These are phyloP conservation scores for Porites divaricata DNA, from an alignment of 92 coral and sea anemone genomes.

Conservation along the genomic window DNA sequence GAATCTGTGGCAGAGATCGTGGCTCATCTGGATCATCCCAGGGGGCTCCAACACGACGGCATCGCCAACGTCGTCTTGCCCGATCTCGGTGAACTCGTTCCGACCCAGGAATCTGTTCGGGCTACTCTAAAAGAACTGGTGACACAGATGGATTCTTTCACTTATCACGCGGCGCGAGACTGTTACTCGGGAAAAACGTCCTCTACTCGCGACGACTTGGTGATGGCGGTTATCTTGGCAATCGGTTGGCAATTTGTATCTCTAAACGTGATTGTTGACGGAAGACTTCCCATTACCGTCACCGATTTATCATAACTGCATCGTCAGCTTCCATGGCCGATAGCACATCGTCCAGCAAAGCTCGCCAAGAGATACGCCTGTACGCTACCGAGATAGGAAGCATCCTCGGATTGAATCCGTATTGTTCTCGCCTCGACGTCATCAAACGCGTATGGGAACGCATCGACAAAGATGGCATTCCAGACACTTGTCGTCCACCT, in stretches of 20 bases:
- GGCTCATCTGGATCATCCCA: not conserved
- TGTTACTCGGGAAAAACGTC: constrained; percentile 21
- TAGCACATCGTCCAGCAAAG: too few species aligned
- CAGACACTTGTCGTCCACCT: not conserved
- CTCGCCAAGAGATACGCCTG: not conserved
- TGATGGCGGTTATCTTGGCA: constrained; percentile 12
- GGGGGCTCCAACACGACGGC: not conserved
- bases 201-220: constrained; percentile 18
- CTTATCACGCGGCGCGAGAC: not conserved
- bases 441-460: constrained; percentile 15
- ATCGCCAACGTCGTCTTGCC: not conserved
- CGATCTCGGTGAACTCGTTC: not conserved
- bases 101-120: not conserved
- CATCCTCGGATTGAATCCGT: constrained; percentile 9
- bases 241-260: constrained; percentile 28
- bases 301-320: not conserved
- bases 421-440: constrained; percentile 1
- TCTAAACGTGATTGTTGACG: constrained; percentile 5
- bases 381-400: constrained; percentile 19
- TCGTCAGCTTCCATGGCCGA: not conserved
- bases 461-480: not conserved
- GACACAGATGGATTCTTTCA: constrained; percentile 8
- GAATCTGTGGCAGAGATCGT: constrained; percentile 17
- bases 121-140: constrained; percentile 1
- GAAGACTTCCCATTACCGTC: constrained; percentile 7